Base-by-base conservation (phyloP, 2,797 vertebrate species). In the Acrossocheilus wenchowensis region DNA sequence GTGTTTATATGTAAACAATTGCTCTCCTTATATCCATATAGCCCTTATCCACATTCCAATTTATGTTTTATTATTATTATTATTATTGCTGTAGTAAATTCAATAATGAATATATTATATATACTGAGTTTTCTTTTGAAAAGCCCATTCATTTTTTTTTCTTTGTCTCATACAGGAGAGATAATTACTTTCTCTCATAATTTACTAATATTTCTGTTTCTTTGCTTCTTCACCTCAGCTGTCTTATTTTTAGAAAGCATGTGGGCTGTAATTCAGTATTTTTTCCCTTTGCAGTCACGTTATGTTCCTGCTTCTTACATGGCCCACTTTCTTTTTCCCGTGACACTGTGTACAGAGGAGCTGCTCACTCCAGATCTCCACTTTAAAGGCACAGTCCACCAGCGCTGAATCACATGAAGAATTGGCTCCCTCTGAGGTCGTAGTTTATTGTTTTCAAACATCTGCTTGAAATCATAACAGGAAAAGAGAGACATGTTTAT, bases 231-330 rank as follows among this genome's bases (percentile, higher is more conserved):
- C 19, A 12, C 74, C 12, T 78, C 36, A 60, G 34, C 36, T 8
- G 7, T n/a, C 54, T 77, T 79, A 79, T 79, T 79, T 79, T 79
- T 64, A 74, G 81, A 74, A 74, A 62, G 69, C 39, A 74, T 64
- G 78, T 79, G 78, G 78, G 78, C n/a, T 79, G 57, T 79, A 36
- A 66, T 84, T 84, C 57, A 77, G 43, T 84, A 83, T 84, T 50
- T 77, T 50, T 82, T 66, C 14, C 12, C 41, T 74, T 83, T 64
- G 9, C 69, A 62, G 50, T 72, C 54, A 57, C 2, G n/a, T 43
- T 62, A 45, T 79, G 82, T 77, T 79, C 36, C 57, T 41, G 15
- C 43, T 83, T 43, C 14, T 50, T 66, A 34, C 62, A 66, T 77
- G 72, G 72, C 57, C 72, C 82, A 66, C 72, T 52, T 84, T 83